A percentile compares a stretch with the other conserved stretches of the same genome.
Evolutionary conservation across 1,140 invertebrate genomes (phyloP).

Genomic region (Cydia fagiglandana): DNA sequence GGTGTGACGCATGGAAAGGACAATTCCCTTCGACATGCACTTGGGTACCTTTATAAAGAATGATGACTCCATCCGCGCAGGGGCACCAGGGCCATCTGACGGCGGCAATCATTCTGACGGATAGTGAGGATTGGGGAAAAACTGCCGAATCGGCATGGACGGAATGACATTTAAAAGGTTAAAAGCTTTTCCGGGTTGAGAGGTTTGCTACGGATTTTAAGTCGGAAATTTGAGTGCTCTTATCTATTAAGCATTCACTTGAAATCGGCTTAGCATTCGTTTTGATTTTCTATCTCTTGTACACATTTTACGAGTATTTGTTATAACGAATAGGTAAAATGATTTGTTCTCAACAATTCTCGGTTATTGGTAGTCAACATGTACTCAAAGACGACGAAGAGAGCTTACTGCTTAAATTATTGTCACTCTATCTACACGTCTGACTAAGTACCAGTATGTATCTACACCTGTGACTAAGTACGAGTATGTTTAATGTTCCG

Average conservation of each 20-base stretch:
- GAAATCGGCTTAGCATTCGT: no score
- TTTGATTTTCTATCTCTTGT: no score
- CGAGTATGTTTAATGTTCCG: no score
- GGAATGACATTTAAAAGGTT: conserved; percentile 4
- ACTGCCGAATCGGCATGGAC: conserved; percentile 3
- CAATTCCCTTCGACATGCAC: conserved; percentile 3
- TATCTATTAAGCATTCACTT: not conserved
- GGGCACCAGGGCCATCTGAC: conserved; percentile 8
- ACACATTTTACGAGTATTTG: no score
- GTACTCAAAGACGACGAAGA: no score
- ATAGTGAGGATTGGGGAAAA: conserved; percentile 14
- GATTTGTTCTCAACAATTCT: no score
- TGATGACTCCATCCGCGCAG: conserved; percentile 11
- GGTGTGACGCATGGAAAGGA: conserved; percentile 17
- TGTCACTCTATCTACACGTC: no score
- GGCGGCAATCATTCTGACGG: conserved; percentile 15
- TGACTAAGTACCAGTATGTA: no score
- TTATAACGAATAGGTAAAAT: no score
- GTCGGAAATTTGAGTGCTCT: not conserved
- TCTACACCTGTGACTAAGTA: no score
- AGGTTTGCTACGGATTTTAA: conserved; percentile 6
- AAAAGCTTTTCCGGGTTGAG: not conserved
- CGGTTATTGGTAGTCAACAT: no score
- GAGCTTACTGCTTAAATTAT: no score
- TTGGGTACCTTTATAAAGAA: conserved; percentile 15